Percentiles rank a stretch among this genome's conserved stretches.
Evolutionary conservation across 2,888 invertebrate species (phyloP).

Genomic region (Bembecia ichneumoniformis): DNA sequence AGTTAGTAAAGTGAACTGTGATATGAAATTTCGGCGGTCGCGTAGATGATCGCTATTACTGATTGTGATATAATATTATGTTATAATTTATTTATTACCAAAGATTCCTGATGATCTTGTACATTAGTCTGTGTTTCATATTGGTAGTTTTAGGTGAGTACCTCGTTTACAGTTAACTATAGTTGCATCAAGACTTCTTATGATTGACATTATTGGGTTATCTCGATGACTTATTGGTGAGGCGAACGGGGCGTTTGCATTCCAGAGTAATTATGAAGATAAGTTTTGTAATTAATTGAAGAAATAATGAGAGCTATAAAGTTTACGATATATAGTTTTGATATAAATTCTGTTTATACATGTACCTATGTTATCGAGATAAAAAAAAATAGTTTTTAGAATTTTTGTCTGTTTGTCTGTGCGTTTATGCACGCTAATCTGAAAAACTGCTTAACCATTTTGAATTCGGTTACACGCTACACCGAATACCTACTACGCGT

Average conservation of each 20-base stretch:
- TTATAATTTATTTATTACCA: slow-evolving; percentile 70
- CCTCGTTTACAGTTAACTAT: slow-evolving; percentile 17
- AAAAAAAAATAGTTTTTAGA: no score
- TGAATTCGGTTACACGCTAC: no score
- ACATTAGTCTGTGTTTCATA: slow-evolving; percentile 72
- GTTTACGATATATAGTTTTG: not conserved
- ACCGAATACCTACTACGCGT: no score
- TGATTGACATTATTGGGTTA: slow-evolving; percentile 23
- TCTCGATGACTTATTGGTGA: slow-evolving; percentile 36
- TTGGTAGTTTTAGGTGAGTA: slow-evolving; percentile 71
- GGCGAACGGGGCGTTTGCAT: slow-evolving; percentile 26
- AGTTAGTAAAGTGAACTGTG: slow-evolving; percentile 70
- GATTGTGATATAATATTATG: slow-evolving; percentile 55
- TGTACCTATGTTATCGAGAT: no score
- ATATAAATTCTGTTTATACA: no score
- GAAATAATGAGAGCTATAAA: not conserved
- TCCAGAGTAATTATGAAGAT: slow-evolving; percentile 25
- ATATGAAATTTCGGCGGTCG: slow-evolving; percentile 63
- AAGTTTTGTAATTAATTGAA: slow-evolving; percentile 2
- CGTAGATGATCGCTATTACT: slow-evolving; percentile 64
- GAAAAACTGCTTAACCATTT: no score
- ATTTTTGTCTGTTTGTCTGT: no score
- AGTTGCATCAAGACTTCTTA: slow-evolving; percentile 11
- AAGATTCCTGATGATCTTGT: slow-evolving; percentile 73
- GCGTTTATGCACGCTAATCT: no score